A percentile compares a stretch with the other conserved stretches of the same genome.
phyloP scores from a whole-genome alignment of 1,140 invertebrate genomes.

The Gonatopus flavifemur region DNA sequence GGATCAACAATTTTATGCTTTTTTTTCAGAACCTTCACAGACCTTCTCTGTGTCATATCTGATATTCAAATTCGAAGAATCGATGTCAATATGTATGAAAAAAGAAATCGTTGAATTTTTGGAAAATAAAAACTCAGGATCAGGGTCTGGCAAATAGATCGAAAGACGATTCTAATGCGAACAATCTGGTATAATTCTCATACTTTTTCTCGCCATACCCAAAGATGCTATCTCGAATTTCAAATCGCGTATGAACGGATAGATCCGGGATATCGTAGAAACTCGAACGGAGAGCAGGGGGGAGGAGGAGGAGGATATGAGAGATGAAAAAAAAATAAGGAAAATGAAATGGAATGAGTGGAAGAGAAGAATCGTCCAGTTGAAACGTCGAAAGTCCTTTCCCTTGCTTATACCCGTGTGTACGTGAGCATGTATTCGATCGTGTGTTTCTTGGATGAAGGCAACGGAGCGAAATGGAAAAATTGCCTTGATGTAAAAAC shows the following conservation, averaged over 20 bases:
- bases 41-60: no score
- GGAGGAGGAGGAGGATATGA: background rate
- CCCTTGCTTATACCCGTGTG: no score
- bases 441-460: slow-evolving; percentile 39
- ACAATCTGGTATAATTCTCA: background rate
- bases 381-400: slow-evolving; percentile 31
- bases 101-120: no score
- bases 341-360: background rate
- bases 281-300: slow-evolving; percentile 18
- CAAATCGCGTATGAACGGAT: slow-evolving; percentile 38
- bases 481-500: slow-evolving; percentile 61
- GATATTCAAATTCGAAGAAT: no score
- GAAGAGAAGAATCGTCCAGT: slow-evolving; percentile 17
- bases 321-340: background rate
- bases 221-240: slow-evolving; percentile 28
- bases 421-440: no score
- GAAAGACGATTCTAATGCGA: no score
- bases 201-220: slow-evolving; percentile 5
- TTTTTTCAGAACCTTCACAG: no score
- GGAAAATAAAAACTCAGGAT: no score
- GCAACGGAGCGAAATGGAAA: slow-evolving; percentile 56
- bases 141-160: no score
- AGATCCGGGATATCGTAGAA: slow-evolving; percentile 19
- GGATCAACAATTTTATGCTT: no score
- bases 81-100: no score